These are phyloP conservation scores for Scaptomyza hsui DNA, from an alignment of 1,140 invertebrate species.

Conservation along the genomic window DNA sequence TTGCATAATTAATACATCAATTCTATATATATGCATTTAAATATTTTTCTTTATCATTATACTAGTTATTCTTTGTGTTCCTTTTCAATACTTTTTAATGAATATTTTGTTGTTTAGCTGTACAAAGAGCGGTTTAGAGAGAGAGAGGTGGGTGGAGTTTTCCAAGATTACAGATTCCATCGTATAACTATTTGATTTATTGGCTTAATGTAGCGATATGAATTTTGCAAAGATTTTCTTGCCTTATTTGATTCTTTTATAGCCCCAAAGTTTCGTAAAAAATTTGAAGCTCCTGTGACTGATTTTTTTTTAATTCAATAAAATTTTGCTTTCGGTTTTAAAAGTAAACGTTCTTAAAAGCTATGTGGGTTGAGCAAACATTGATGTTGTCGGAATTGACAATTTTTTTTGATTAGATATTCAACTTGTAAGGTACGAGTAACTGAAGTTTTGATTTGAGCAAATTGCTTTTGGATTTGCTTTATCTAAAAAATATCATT, in stretches of 20 bases:
- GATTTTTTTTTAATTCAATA: slow-evolving; percentile 12
- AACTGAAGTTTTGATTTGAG: slow-evolving; percentile 43
- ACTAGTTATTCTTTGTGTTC: not conserved
- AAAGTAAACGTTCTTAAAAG: slow-evolving; percentile 54
- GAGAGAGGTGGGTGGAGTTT: slow-evolving; percentile 52
- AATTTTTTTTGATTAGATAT: slow-evolving; percentile 45
- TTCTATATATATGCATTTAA: slow-evolving; percentile 18
- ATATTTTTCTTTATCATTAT: slow-evolving; percentile 3
- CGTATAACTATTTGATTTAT: slow-evolving; percentile 24
- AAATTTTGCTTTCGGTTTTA: slow-evolving; percentile 28
- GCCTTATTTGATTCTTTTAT: slow-evolving; percentile 6
- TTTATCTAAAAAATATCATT: slow-evolving; percentile 11
- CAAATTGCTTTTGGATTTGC: slow-evolving; percentile 58
- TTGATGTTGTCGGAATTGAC: slow-evolving; percentile 68
- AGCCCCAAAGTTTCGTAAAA: slow-evolving; percentile 68
- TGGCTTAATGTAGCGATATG: slow-evolving; percentile 63
- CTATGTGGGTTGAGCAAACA: slow-evolving; percentile 31
- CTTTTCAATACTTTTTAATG: slow-evolving; percentile 9
- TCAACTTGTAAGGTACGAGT: not conserved
- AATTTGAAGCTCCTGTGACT: slow-evolving; percentile 70
- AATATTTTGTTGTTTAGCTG: slow-evolving; percentile 25
- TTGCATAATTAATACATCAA: slow-evolving; percentile 38
- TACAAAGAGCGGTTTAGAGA: slow-evolving; percentile 55
- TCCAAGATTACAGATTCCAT: slow-evolving; percentile 34
- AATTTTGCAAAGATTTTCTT: slow-evolving; percentile 35